Percentiles rank a stretch among this genome's conserved stretches.
phyloP scores from a whole-genome alignment of 1,140 invertebrate genomes.

The Ganaspis sp. region DNA sequence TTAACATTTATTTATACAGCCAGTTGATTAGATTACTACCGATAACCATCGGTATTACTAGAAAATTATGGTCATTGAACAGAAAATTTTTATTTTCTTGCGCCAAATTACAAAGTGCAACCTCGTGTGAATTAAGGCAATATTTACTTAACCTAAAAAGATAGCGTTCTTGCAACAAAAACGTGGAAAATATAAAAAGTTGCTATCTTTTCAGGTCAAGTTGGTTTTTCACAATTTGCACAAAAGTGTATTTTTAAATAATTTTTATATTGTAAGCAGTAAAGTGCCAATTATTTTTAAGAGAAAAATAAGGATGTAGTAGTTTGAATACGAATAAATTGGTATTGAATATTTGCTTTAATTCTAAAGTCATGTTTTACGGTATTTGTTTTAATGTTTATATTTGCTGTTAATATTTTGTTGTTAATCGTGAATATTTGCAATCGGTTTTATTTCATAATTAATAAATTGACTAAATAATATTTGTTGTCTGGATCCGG shows the following conservation, averaged over 20 bases:
- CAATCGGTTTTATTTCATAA: too few species aligned
- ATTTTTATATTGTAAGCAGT: constrained; percentile 53
- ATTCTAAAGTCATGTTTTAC: too few species aligned
- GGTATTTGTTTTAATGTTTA: too few species aligned
- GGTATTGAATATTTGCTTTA: too few species aligned
- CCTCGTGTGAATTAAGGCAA: background rate
- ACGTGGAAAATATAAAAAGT: background rate
- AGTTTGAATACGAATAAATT: too few species aligned
- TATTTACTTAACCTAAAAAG: constrained; percentile 6
- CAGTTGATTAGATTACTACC: background rate
- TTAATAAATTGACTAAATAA: too few species aligned
- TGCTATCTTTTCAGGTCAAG: constrained; percentile 1
- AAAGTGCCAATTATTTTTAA: too few species aligned
- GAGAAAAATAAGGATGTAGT: too few species aligned
- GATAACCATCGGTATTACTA: background rate
- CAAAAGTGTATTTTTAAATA: background rate
- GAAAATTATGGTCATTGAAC: background rate
- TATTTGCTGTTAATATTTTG: too few species aligned
- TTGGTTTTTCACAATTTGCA: background rate
- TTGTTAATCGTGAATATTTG: too few species aligned
- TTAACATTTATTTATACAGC: background rate
- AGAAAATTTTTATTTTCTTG: background rate
- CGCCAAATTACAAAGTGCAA: background rate
- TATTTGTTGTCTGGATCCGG: too few species aligned
- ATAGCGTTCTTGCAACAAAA: background rate